A percentile compares a stretch with the other conserved stretches of the same genome.
phyloP scores from a whole-genome alignment of 2,113 vertebrate genomes.

The Silurus asotus region DNA sequence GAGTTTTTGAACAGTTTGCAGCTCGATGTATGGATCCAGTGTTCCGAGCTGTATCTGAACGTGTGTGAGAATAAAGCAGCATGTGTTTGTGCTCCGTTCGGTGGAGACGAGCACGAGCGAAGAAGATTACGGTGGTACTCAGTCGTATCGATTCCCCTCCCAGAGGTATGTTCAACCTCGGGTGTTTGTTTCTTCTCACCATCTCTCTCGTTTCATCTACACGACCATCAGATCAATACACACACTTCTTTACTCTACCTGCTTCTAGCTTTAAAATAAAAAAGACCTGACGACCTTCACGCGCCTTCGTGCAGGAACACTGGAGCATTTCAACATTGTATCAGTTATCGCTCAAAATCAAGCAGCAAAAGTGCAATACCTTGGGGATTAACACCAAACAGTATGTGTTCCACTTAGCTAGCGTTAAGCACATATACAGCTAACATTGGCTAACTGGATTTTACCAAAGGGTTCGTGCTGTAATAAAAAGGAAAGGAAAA shows the following conservation, averaged over 20 bases:
- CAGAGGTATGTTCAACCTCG: slow-evolving; percentile 62
- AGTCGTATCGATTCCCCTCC: slow-evolving; percentile 72
- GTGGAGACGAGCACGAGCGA: slow-evolving; percentile 67
- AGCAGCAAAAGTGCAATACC: background rate
- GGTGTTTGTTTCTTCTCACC: slow-evolving; percentile 75
- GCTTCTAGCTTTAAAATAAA: slow-evolving; percentile 72
- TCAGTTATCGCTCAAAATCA: background rate
- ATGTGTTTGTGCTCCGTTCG: slow-evolving; percentile 49
- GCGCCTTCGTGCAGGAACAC: background rate
- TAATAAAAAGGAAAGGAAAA: too few species aligned
- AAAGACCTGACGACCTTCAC: background rate
- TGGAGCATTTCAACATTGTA: background rate
- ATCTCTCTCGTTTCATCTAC: slow-evolving; percentile 72
- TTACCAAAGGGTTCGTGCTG: too few species aligned
- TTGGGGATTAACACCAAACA: background rate
- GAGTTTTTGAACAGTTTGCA: background rate
- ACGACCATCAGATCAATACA: slow-evolving; percentile 70
- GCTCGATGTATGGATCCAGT: slow-evolving; percentile 54
- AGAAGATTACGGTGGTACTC: slow-evolving; percentile 67
- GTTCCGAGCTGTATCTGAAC: slow-evolving; percentile 46
- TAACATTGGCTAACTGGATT: background rate
- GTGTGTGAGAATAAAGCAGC: slow-evolving; percentile 61
- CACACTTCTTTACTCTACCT: slow-evolving; percentile 67
- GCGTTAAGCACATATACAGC: background rate
- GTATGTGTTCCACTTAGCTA: background rate